Base-by-base conservation (phyloP, 1,140 invertebrate species). In the Octopus bimaculoides region DNA sequence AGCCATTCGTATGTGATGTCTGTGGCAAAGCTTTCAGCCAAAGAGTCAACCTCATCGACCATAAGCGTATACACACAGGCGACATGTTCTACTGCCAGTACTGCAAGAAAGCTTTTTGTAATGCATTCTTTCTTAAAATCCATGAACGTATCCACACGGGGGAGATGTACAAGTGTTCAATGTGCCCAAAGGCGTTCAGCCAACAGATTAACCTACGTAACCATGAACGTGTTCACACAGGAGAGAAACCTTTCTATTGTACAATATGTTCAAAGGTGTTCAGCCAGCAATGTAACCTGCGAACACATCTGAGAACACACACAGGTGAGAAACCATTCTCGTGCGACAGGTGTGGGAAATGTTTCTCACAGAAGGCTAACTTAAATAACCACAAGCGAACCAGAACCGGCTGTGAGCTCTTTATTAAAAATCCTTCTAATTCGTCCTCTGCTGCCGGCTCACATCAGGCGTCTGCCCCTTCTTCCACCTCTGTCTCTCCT, bases 341-440 rank as follows among this genome's bases (percentile, higher is more conserved):
- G 12, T 90, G 90, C 81, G 77, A 82, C 69, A 81, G 85, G 20
- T 90, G 89, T 81, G 85, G 83, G 54, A 90, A 99, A 66, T 20
- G 52, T 0, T 98, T 98, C 88, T 97, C 97, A 0, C 92, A 97
- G 7, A 97, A 95, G 17, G 96, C 97, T 0, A 98, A 98, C 89
- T 89, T 98, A 69, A 98, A 96, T 0, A 92, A 96, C 8, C 97
- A 98, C 89, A 90, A 98, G 75, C 92, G 97, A 8, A 98, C 96
- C 0, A 87, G 88, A 79, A 98, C 85, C 90, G 81, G 79, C 61
- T 83, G 82, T 55, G 83, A 84, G 77, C 84, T 83, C 5, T 88
- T 82, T 75, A 78, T 80, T 8, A 71, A 71, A 71, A 71, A 71
- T 20, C 66, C 66, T 6, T 20, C 17, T 14, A 71, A 8, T 17